phyloP scores from a whole-genome alignment of 2,113 vertebrate species.

The Colaptes auratus region DNA sequence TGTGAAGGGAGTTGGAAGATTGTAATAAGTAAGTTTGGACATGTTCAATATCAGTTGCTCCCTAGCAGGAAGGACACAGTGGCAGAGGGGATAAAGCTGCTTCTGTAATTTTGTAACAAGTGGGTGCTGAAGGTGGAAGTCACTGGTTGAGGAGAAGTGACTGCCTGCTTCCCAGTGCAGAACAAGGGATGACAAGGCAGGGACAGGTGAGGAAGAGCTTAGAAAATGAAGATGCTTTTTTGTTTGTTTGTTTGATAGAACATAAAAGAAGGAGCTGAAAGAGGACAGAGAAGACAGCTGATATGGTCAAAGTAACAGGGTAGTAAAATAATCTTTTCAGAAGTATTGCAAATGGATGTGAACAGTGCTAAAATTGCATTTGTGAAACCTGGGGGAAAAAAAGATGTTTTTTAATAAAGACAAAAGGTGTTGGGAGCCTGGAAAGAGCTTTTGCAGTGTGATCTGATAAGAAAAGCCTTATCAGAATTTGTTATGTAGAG shows the following conservation, averaged over 20 bases:
- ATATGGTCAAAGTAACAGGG: neutral
- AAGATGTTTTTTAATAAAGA: neutral
- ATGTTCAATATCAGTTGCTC: neutral
- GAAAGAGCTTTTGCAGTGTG: neutral
- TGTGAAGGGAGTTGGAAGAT: neutral
- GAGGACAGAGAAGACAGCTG: neutral
- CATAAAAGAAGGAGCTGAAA: neutral
- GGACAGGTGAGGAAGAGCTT: neutral
- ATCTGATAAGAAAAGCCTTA: neutral
- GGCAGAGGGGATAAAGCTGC: neutral
- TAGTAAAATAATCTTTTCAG: neutral
- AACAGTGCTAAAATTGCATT: neutral
- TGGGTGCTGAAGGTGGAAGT: neutral
- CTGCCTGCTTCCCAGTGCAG: neutral
- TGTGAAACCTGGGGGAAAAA: neutral
- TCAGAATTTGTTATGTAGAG: neutral
- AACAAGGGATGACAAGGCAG: neutral
- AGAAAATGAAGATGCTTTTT: neutral
- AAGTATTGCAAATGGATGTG: neutral
- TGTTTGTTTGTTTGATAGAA: neutral
- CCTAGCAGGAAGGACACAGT: neutral
- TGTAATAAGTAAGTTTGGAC: neutral
- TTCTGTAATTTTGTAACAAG: neutral
- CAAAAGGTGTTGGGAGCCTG: neutral
- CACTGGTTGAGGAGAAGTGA: neutral